A percentile compares a stretch with the other conserved stretches of the same genome.
Evolutionary conservation across 2,113 vertebrate species (phyloP).

Genomic region (Archilochus colubris): DNA sequence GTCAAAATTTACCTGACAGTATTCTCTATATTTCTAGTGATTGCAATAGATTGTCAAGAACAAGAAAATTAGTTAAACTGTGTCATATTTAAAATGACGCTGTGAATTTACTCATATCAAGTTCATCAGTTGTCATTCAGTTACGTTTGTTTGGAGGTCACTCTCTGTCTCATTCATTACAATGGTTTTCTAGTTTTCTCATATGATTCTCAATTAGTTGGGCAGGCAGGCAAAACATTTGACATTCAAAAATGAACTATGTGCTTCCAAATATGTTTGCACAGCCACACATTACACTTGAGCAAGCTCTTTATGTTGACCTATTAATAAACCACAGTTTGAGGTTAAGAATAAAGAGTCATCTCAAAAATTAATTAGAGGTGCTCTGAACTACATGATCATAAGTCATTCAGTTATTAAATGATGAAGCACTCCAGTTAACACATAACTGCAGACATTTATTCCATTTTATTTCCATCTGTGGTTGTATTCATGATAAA

Average conservation of each 20-base stretch:
- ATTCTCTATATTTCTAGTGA: not conserved
- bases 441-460: slow-evolving; percentile 19
- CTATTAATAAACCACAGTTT: slow-evolving; percentile 56
- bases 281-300: not conserved
- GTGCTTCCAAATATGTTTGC: slow-evolving; percentile 19
- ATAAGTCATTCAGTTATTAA: slow-evolving; percentile 55
- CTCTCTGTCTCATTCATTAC: slow-evolving; percentile 55
- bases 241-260: slow-evolving; percentile 19
- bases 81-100: slow-evolving; percentile 64
- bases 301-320: slow-evolving; percentile 3
- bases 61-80: slow-evolving; percentile 15
- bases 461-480: slow-evolving; percentile 53
- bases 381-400: slow-evolving; percentile 56
- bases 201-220: slow-evolving; percentile 65
- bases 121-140: slow-evolving; percentile 71
- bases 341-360: slow-evolving; percentile 26
- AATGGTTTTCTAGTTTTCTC: slow-evolving; percentile 30
- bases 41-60: not conserved
- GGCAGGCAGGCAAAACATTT: slow-evolving; percentile 14
- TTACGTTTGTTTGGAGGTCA: slow-evolving; percentile 44
- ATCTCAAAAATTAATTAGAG: slow-evolving; percentile 66
- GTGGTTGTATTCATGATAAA: slow-evolving; percentile 18
- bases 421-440: slow-evolving; percentile 30
- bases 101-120: slow-evolving; percentile 39
- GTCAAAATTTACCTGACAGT: slow-evolving; percentile 12